Evolutionary conservation across 1,140 invertebrate species (phyloP).

Genomic region (Chionoecetes opilio): DNA sequence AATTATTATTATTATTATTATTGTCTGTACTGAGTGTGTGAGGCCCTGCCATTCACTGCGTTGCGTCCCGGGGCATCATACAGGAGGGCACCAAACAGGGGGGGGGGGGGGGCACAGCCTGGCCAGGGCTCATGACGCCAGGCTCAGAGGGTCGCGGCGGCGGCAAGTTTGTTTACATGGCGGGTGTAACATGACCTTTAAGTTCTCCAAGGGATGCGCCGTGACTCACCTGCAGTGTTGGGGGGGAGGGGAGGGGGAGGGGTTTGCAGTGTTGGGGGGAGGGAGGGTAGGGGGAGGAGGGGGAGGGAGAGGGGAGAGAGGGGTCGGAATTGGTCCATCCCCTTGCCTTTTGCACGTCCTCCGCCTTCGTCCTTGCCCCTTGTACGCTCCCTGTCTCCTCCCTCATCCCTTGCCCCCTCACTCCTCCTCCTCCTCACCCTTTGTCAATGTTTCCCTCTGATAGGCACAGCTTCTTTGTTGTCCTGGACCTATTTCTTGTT

Average conservation of each 20-base stretch:
- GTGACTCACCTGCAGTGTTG: slow-evolving; percentile 43
- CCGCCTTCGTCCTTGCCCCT: neutral
- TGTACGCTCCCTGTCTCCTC: neutral
- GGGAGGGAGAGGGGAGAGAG: neutral
- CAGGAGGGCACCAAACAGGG: neutral
- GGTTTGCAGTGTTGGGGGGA: neutral
- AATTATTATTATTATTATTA: too few relatives aligned
- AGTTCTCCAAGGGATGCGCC: slow-evolving; percentile 20
- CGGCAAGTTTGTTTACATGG: slow-evolving; percentile 47
- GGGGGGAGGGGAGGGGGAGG: slow-evolving; percentile 14
- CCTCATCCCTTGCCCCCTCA: neutral
- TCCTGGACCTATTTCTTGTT: neutral
- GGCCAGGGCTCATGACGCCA: neutral
- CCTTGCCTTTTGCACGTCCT: slow-evolving; percentile 18
- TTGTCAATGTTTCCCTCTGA: neutral
- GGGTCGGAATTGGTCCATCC: neutral
- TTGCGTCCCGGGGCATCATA: neutral
- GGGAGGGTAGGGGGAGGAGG: too few relatives aligned
- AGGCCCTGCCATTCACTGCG: too few relatives aligned
- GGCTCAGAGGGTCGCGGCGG: neutral
- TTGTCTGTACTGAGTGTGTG: too few relatives aligned
- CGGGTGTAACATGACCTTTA: slow-evolving; percentile 38
- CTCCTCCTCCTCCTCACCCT: neutral
- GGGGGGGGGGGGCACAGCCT: neutral
- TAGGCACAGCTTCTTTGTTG: neutral